These are phyloP conservation scores for Iphiclides podalirius DNA, from an alignment of 2,888 invertebrate species.

Conservation along the genomic window DNA sequence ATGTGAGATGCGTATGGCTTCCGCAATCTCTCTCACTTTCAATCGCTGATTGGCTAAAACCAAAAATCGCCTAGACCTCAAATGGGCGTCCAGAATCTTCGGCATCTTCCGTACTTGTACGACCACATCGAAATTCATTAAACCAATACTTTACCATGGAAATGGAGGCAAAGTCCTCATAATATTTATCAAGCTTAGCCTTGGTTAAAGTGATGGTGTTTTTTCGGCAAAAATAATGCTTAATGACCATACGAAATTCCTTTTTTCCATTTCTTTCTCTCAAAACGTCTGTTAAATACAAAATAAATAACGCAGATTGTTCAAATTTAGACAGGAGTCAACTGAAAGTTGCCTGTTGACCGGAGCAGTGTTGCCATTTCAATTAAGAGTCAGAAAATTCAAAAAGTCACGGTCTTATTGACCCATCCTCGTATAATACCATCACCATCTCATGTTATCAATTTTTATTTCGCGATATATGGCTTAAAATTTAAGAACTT, in stretches of 20 bases:
- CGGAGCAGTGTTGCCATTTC: too few species aligned
- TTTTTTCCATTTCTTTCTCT: constrained; percentile 27
- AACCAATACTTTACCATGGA: constrained; percentile 30
- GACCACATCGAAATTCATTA: constrained; percentile 29
- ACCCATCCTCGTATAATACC: too few species aligned
- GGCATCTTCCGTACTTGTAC: constrained; percentile 26
- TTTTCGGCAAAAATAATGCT: constrained; percentile 30
- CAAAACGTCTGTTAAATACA: constrained; percentile 1
- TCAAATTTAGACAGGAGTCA: too few species aligned
- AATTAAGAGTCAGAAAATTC: too few species aligned
- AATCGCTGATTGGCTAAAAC: constrained; percentile 16
- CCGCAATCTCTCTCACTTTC: constrained; percentile 19
- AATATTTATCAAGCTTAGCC: constrained; percentile 29
- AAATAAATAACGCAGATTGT: too few species aligned
- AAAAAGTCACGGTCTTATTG: too few species aligned
- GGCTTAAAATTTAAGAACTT: too few species aligned
- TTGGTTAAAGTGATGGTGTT: constrained; percentile 16
- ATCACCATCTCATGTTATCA: too few species aligned
- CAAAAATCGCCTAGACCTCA: constrained; percentile 25
- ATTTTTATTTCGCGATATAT: too few species aligned
- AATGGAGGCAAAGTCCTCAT: constrained; percentile 27
- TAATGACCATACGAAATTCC: constrained; percentile 30
- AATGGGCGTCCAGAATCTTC: constrained; percentile 28
- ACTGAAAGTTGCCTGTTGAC: too few species aligned
- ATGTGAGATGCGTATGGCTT: constrained; percentile 24